These are phyloP conservation scores for Aethina tumida DNA, from an alignment of 1,140 invertebrate genomes.

Conservation along the genomic window DNA sequence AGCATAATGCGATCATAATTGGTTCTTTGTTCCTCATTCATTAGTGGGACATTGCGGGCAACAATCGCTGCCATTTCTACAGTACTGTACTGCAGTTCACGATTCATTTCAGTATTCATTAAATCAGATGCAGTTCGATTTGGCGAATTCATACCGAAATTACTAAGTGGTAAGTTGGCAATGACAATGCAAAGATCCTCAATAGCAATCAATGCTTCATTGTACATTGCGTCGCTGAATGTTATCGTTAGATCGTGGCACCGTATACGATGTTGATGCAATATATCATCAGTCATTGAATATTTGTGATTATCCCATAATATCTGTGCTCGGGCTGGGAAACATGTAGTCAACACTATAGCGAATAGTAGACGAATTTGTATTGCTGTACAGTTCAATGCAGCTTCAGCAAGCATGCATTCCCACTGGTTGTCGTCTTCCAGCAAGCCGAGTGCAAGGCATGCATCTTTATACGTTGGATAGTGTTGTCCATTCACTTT, in stretches of 20 bases:
- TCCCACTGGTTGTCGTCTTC: conserved; percentile 36
- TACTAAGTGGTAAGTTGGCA: too few relatives aligned
- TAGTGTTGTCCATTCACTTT: conserved; percentile 16
- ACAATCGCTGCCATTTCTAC: conserved; percentile 11
- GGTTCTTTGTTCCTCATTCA: conserved; percentile 13
- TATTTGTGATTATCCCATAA: conserved; percentile 18
- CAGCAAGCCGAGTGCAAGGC: conserved; percentile 29
- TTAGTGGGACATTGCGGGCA: conserved; percentile 11
- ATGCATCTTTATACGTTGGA: conserved; percentile 26
- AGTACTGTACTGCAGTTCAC: conserved; percentile 8
- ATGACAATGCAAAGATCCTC: too few relatives aligned
- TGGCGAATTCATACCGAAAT: too few relatives aligned
- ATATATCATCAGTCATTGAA: conserved; percentile 15
- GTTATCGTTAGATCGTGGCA: too few relatives aligned
- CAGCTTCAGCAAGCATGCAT: conserved; percentile 30
- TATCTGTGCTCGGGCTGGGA: conserved; percentile 9
- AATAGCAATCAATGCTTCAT: too few relatives aligned
- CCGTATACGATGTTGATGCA: too few relatives aligned
- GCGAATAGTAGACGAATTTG: conserved; percentile 26
- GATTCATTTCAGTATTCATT: too few relatives aligned
- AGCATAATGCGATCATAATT: conserved; percentile 17
- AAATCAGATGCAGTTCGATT: too few relatives aligned
- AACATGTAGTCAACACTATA: conserved; percentile 18
- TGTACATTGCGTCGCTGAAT: too few relatives aligned
- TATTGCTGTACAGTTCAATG: conserved; percentile 21